These are phyloP conservation scores for Polietes domitor DNA, from an alignment of 2,888 invertebrate genomes.

Conservation along the genomic window DNA sequence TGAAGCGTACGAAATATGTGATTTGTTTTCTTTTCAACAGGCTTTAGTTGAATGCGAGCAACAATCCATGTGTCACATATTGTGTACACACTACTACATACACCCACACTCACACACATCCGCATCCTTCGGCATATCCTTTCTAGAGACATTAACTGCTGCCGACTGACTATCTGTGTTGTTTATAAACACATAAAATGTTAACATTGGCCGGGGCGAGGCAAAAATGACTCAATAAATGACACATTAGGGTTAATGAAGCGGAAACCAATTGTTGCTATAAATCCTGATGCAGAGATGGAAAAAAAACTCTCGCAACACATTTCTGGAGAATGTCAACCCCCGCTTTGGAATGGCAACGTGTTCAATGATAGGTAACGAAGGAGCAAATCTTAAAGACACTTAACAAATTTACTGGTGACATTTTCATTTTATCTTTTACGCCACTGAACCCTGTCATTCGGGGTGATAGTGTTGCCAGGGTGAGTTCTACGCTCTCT, in stretches of 20 bases:
- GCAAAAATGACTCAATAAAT: constrained; percentile 57
- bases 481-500: neutral
- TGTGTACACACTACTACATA: neutral
- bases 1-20: neutral
- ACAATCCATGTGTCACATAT: neutral
- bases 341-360: neutral
- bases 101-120: neutral
- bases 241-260: constrained; percentile 55
- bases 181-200: constrained; percentile 10
- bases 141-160: neutral
- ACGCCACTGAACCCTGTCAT: neutral
- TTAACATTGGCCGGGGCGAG: constrained; percentile 4
- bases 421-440: constrained; percentile 2
- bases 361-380: neutral
- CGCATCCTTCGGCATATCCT: neutral
- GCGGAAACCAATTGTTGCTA: constrained; percentile 59
- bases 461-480: neutral
- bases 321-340: neutral
- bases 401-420: neutral
- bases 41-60: neutral
- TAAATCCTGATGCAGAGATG: constrained; percentile 3
- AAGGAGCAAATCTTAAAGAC: neutral
- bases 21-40: neutral
- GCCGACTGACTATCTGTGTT: neutral
- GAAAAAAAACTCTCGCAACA: neutral